Conservation (phyloP, 2,113 vertebrate genomes). For the Chaetodon trifascialis region DNA sequence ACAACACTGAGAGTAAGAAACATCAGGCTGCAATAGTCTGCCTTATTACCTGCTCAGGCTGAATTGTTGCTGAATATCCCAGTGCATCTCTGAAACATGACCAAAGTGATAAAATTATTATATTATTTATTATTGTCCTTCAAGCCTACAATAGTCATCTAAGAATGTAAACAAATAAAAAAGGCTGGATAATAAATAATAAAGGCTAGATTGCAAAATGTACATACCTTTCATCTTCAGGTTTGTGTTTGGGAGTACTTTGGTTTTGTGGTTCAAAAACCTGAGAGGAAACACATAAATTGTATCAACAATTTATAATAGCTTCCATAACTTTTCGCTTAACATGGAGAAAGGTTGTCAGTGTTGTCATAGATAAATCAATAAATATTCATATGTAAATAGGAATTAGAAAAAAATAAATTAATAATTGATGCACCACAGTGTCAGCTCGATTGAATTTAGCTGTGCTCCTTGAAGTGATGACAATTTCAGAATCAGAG, state of each 20-base stretch:
- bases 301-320: background rate
- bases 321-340: background rate
- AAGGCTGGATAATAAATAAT: background rate
- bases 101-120: background rate
- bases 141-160: background rate
- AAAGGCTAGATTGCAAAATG: background rate
- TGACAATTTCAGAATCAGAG: slow-evolving; percentile 10
- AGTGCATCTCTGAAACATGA: slow-evolving; percentile 9
- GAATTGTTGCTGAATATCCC: background rate
- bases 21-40: slow-evolving; percentile 2
- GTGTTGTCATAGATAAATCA: background rate
- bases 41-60: background rate
- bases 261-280: slow-evolving; percentile 7
- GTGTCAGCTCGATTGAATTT: background rate
- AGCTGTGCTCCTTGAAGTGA: background rate
- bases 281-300: background rate
- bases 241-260: background rate
- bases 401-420: background rate
- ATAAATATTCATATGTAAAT: background rate
- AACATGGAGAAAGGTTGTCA: background rate
- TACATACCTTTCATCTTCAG: background rate
- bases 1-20: slow-evolving; percentile 7
- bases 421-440: background rate
- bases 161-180: background rate
- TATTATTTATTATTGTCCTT: too few relatives aligned